Conservation (phyloP, 2,888 invertebrate genomes). For the Volucella zonaria region DNA sequence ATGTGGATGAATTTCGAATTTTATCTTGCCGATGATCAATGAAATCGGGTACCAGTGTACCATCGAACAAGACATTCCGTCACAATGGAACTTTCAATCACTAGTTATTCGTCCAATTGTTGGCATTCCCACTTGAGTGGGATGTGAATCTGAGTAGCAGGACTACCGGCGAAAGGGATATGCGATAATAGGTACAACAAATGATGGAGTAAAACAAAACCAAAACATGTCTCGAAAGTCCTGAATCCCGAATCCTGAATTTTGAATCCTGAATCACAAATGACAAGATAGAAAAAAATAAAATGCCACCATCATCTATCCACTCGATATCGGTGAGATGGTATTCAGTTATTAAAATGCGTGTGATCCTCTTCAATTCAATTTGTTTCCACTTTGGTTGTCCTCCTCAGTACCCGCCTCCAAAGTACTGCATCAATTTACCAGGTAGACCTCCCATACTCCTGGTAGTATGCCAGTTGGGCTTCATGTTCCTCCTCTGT, state of each 20-base stretch:
- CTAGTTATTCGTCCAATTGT: conserved; percentile 26
- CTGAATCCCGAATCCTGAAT: neutral
- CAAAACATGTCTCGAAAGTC: conserved; percentile 56
- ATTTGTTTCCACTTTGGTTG: conserved; percentile 63
- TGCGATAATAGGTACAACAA: conserved; percentile 39
- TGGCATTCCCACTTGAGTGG: conserved; percentile 15
- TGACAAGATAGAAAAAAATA: neutral
- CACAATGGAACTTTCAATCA: conserved; percentile 59
- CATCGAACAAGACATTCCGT: conserved; percentile 39
- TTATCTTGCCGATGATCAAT: conserved; percentile 41
- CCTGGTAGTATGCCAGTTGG: conserved; percentile 48
- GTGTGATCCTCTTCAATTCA: conserved; percentile 72
- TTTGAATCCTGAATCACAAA: conserved; percentile 6
- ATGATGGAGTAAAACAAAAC: conserved; percentile 28
- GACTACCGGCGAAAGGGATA: conserved; percentile 42
- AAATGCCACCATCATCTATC: conserved; percentile 62
- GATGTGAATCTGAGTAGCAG: conserved; percentile 12
- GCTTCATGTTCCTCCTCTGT: neutral
- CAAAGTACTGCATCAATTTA: conserved; percentile 36
- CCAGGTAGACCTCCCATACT: conserved; percentile 70
- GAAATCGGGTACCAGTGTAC: conserved; percentile 28
- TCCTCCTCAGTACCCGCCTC: conserved; percentile 18
- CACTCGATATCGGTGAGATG: conserved; percentile 48
- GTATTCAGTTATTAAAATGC: conserved; percentile 46
- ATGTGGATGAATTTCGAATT: conserved; percentile 33